phyloP scores from a whole-genome alignment of 2,113 vertebrate species.

The Oncorhynchus gorbuscha region DNA sequence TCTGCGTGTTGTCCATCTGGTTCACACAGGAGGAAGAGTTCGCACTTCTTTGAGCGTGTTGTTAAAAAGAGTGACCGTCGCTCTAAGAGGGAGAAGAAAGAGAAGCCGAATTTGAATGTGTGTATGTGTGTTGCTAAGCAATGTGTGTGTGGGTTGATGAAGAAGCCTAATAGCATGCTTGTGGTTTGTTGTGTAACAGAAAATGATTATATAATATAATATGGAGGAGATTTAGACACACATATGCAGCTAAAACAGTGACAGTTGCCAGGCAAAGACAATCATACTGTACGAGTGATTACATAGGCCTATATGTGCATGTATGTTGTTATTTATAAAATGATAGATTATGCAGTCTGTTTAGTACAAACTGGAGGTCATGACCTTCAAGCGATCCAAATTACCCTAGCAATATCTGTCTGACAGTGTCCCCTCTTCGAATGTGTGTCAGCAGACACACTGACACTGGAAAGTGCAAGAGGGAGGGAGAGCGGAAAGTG shows the following conservation, averaged over 20 bases:
- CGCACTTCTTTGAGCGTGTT: conserved; percentile 16
- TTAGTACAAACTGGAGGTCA: too few relatives aligned
- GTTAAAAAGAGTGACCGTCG: conserved; percentile 13
- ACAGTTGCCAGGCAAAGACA: not conserved
- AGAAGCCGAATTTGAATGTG: conserved; percentile 1
- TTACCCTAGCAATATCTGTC: too few relatives aligned
- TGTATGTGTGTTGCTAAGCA: conserved; percentile 10
- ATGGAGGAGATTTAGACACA: not conserved
- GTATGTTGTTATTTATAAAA: too few relatives aligned
- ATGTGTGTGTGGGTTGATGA: not conserved
- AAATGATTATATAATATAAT: not conserved
- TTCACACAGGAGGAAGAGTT: conserved; percentile 32
- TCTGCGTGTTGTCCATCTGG: conserved; percentile 2
- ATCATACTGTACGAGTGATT: not conserved
- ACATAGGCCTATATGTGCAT: too few relatives aligned
- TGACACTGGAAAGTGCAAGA: not conserved
- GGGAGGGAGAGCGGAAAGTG: not conserved
- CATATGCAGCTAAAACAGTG: not conserved
- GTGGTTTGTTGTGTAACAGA: not conserved
- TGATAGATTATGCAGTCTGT: too few relatives aligned
- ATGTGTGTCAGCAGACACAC: not conserved
- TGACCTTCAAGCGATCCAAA: too few relatives aligned
- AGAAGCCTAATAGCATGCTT: conserved; percentile 1
- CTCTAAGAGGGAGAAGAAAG: not conserved
- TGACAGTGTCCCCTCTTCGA: too few relatives aligned